Evolutionary conservation across 2,888 invertebrate species (phyloP).

Genomic region (Epinotia brunnichana): DNA sequence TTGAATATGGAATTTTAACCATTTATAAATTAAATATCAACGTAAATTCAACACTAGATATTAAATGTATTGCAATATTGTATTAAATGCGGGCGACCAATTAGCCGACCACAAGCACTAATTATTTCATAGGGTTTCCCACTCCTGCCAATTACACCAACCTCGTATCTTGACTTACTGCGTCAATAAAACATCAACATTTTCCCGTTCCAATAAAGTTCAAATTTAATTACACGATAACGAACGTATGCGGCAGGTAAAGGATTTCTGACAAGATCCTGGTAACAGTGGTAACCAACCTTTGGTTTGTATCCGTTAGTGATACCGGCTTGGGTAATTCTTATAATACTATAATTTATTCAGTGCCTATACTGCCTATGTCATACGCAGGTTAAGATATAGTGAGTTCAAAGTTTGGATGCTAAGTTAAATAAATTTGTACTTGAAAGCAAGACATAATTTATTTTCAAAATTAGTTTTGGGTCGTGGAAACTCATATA

Average conservation of each 20-base stretch:
- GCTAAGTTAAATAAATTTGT: too few species aligned
- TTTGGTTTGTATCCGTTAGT: slow-evolving; percentile 42
- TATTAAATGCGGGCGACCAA: slow-evolving; percentile 6
- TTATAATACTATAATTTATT: slow-evolving; percentile 36
- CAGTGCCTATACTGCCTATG: slow-evolving; percentile 14
- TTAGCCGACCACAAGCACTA: slow-evolving; percentile 23
- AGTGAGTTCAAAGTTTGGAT: neutral
- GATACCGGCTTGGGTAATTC: slow-evolving; percentile 46
- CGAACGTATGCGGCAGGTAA: neutral
- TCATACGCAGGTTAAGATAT: slow-evolving; percentile 2
- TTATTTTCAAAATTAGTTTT: too few species aligned
- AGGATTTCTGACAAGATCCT: slow-evolving; percentile 23
- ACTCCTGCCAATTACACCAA: neutral
- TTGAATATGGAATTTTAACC: neutral
- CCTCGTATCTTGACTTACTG: neutral
- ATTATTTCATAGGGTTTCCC: slow-evolving; percentile 40
- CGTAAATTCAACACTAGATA: neutral
- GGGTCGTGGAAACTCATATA: too few species aligned
- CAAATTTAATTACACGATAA: neutral
- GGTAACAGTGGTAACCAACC: slow-evolving; percentile 29
- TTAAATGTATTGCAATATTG: neutral
- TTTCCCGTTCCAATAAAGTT: neutral
- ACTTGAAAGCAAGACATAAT: too few species aligned
- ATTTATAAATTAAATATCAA: neutral
- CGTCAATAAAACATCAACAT: neutral